A percentile compares a stretch with the other conserved stretches of the same genome.
phyloP scores from a whole-genome alignment of 2,797 vertebrate genomes.

The Phrynocephalus guinanensis region DNA sequence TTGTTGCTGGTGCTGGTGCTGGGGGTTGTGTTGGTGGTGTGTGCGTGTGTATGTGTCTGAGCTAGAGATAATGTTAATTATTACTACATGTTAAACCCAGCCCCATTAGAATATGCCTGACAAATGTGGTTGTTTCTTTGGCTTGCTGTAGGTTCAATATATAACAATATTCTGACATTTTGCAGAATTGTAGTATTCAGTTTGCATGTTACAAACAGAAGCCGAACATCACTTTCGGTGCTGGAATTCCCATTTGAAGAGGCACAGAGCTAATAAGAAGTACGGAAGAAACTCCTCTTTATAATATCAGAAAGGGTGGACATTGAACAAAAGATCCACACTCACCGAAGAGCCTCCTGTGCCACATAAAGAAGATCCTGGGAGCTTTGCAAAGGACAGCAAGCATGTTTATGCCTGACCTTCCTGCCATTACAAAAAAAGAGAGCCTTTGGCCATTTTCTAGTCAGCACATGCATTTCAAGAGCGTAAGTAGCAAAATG shows the following conservation, averaged over 20 bases:
- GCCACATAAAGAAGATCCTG: not conserved
- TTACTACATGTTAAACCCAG: not conserved
- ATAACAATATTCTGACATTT: not conserved
- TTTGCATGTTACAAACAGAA: not conserved
- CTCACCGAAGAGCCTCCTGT: not conserved
- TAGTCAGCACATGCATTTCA: slow-evolving; percentile 7
- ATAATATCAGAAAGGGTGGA: not conserved
- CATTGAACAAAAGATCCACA: not conserved
- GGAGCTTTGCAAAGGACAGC: slow-evolving; percentile 11
- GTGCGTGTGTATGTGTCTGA: no score
- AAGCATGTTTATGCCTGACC: slow-evolving; percentile 2
- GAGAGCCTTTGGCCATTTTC: not conserved
- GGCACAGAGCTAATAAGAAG: not conserved
- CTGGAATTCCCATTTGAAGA: not conserved
- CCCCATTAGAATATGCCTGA: not conserved
- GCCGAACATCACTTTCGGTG: not conserved
- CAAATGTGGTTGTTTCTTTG: not conserved
- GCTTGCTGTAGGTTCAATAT: not conserved
- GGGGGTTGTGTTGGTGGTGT: no score
- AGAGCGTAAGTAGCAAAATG: not conserved
- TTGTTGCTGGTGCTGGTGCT: no score
- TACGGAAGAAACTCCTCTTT: not conserved
- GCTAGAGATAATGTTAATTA: no score
- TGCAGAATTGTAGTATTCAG: slow-evolving; percentile 4
- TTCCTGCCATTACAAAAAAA: slow-evolving; percentile 22